Percentiles rank a stretch among this genome's conserved stretches.
Conservation (phyloP, 2,797 vertebrate species). For the Danio albolineatus region DNA sequence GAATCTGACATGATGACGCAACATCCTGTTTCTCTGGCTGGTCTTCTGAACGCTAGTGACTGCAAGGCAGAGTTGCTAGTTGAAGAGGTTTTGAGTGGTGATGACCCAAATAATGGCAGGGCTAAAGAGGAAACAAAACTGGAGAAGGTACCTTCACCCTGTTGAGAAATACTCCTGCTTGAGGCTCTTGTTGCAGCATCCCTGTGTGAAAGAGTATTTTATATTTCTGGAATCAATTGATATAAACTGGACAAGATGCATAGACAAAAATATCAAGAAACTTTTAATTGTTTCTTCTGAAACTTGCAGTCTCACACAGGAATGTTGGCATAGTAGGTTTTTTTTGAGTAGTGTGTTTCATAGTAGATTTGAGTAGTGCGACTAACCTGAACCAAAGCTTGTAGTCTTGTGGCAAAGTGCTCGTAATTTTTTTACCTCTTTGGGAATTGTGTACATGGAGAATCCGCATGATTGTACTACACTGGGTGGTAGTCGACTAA, state of each 20-base stretch:
- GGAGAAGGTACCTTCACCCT: constrained; percentile 82
- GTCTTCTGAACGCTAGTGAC: constrained; percentile 18
- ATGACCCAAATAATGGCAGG: constrained; percentile 39
- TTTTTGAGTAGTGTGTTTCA: too few relatives aligned
- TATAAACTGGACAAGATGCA: background rate
- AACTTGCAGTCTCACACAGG: constrained; percentile 47
- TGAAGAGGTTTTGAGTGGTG: constrained; percentile 17
- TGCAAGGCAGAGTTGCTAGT: constrained; percentile 30
- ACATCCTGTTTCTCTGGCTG: constrained; percentile 46
- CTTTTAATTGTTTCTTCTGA: background rate
- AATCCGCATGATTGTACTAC: background rate
- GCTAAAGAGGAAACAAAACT: constrained; percentile 77
- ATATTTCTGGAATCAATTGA: background rate
- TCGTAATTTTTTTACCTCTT: background rate
- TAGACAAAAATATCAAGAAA: background rate
- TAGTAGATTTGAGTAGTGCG: background rate
- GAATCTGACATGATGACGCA: constrained; percentile 49
- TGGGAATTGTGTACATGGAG: background rate
- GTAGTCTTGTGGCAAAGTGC: background rate
- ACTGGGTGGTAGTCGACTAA: background rate
- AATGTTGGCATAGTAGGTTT: constrained; percentile 42
- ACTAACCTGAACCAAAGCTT: background rate
- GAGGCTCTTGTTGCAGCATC: constrained; percentile 44
- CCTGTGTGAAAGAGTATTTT: constrained; percentile 47
- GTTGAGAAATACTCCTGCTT: constrained; percentile 13